Conservation (phyloP, 1,140 invertebrate genomes). For the Drosophila parabipectinata region DNA sequence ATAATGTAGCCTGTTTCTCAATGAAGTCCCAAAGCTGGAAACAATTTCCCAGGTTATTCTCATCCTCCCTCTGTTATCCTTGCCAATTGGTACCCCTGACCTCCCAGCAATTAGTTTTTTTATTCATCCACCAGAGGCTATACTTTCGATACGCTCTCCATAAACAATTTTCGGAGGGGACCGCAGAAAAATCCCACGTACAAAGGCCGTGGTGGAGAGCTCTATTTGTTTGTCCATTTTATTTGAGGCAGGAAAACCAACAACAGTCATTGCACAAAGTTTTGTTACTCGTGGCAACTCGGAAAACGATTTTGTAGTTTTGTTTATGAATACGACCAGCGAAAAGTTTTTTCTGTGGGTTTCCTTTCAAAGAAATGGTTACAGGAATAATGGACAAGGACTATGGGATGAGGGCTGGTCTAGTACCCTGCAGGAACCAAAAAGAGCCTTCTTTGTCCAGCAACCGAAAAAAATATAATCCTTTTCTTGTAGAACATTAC, state of each 20-base stretch:
- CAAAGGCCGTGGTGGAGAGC: conserved; percentile 38
- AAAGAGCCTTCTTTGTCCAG: too few species aligned
- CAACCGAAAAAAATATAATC: background rate
- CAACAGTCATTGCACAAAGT: conserved; percentile 21
- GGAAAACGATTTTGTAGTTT: conserved; percentile 67
- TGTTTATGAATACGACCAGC: conserved; percentile 54
- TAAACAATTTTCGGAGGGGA: conserved; percentile 52
- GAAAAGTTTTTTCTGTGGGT: conserved; percentile 1
- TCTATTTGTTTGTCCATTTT: conserved; percentile 63
- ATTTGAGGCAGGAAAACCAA: conserved; percentile 49
- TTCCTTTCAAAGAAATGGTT: conserved; percentile 5
- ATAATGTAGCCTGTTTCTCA: background rate
- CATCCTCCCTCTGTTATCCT: conserved; percentile 7
- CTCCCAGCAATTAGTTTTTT: conserved; percentile 40
- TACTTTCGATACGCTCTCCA: conserved; percentile 32
- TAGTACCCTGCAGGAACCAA: too few species aligned
- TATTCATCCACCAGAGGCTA: background rate
- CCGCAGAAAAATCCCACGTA: conserved; percentile 6
- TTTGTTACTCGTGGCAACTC: conserved; percentile 41
- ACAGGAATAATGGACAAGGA: conserved; percentile 2
- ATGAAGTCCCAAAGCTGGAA: background rate
- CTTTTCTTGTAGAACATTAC: background rate
- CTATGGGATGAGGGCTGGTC: conserved; percentile 6
- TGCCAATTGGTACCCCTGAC: conserved; percentile 9
- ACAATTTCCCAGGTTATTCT: conserved; percentile 3